Evolutionary conservation across 2,888 invertebrate species (phyloP).

Genomic region (Deilephila porcellus): DNA sequence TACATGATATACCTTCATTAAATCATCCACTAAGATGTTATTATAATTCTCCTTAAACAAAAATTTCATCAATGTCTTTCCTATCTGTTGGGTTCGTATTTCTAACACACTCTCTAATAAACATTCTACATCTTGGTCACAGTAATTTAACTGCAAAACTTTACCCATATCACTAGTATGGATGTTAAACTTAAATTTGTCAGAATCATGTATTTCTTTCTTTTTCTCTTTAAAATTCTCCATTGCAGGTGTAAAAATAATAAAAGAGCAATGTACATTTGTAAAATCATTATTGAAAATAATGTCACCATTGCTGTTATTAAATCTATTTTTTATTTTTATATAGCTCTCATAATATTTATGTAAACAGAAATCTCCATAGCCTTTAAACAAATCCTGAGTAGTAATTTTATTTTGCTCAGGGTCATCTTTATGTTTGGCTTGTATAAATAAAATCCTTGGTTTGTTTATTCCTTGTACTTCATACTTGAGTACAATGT

Average conservation of each 20-base stretch:
- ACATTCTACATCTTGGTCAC: constrained; percentile 40
- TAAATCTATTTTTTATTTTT: constrained; percentile 49
- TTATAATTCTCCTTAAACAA: constrained; percentile 44
- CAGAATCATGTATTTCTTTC: constrained; percentile 33
- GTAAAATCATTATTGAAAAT: constrained; percentile 50
- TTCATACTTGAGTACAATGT: constrained; percentile 51
- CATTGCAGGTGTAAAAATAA: constrained; percentile 53
- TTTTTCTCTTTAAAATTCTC: constrained; percentile 44
- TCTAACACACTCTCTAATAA: constrained; percentile 46
- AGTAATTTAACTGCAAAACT: constrained; percentile 49
- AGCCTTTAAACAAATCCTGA: constrained; percentile 42
- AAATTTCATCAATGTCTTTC: constrained; percentile 46
- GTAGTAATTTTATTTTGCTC: constrained; percentile 48
- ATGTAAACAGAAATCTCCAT: constrained; percentile 46
- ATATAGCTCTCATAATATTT: constrained; percentile 55
- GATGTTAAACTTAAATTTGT: constrained; percentile 45
- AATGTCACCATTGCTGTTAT: constrained; percentile 40
- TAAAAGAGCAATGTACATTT: constrained; percentile 47
- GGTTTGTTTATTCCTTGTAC: constrained; percentile 38
- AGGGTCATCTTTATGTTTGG: constrained; percentile 48
- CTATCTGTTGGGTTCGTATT: constrained; percentile 46
- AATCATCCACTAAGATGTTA: constrained; percentile 47
- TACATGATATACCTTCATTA: constrained; percentile 53
- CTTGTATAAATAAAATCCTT: constrained; percentile 51
- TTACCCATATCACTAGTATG: constrained; percentile 40